Evolutionary conservation across 2,888 invertebrate genomes (phyloP).

Genomic region (Metallyticus violacea): DNA sequence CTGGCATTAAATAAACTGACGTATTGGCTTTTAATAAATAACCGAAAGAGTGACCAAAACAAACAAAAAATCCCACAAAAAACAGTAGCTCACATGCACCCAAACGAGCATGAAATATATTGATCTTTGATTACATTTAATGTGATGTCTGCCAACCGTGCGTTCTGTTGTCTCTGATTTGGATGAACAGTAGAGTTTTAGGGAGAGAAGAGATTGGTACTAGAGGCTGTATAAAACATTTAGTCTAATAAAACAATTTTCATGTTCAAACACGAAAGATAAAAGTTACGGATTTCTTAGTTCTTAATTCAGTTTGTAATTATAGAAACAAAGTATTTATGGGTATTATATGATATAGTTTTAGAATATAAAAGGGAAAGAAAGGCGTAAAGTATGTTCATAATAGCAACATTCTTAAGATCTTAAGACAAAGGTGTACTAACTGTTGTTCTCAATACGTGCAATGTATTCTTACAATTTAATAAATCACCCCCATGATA

Average conservation of each 20-base stretch:
- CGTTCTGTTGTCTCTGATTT: neutral
- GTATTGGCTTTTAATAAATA: constrained; percentile 16
- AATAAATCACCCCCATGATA: too few species aligned
- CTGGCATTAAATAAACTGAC: neutral
- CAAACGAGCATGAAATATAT: neutral
- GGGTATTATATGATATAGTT: too few species aligned
- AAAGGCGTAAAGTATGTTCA: too few species aligned
- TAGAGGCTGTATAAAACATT: neutral
- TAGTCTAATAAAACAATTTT: neutral
- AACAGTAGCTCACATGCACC: neutral
- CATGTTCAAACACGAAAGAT: neutral
- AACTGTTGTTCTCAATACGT: too few species aligned
- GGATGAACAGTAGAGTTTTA: neutral
- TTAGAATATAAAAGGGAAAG: too few species aligned
- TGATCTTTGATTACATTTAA: neutral
- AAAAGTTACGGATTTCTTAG: too few species aligned
- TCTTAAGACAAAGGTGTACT: too few species aligned
- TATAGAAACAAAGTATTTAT: too few species aligned
- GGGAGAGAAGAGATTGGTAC: neutral
- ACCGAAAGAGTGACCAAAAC: neutral
- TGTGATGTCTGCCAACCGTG: neutral
- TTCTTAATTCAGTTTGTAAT: too few species aligned
- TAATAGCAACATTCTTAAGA: too few species aligned
- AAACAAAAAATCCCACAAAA: neutral
- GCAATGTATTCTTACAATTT: too few species aligned